These are phyloP conservation scores for Tetragnatha versicolor DNA, from an alignment of 1,140 invertebrate genomes.

Conservation along the genomic window DNA sequence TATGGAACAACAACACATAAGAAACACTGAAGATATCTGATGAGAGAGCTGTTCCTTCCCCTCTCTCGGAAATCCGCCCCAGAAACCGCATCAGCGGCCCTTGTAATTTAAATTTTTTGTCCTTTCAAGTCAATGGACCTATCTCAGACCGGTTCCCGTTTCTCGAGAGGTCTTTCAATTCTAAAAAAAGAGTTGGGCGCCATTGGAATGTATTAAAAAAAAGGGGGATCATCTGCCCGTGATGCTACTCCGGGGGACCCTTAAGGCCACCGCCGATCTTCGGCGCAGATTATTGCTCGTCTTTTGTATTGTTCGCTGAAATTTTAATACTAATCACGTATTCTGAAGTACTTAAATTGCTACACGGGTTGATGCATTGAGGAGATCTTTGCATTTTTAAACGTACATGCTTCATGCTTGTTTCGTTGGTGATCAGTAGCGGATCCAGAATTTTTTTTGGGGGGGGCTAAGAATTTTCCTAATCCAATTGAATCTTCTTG, in stretches of 20 bases:
- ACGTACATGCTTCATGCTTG: too few species aligned
- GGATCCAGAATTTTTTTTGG: too few species aligned
- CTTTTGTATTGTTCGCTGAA: background rate
- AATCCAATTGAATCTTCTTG: too few species aligned
- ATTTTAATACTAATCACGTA: background rate
- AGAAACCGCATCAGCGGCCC: background rate
- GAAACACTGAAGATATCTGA: background rate
- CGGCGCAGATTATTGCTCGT: background rate
- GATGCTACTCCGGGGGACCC: background rate
- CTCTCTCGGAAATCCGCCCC: conserved; percentile 6
- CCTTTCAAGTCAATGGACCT: background rate
- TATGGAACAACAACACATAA: background rate
- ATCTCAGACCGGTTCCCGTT: background rate
- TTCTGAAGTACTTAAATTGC: too few species aligned
- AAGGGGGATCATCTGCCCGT: background rate
- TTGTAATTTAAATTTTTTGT: background rate
- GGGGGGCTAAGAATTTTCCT: too few species aligned
- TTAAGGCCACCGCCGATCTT: background rate
- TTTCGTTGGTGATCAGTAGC: too few species aligned
- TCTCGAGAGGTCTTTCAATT: too few species aligned
- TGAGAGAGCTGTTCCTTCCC: background rate
- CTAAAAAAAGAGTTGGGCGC: too few species aligned
- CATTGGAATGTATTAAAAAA: background rate
- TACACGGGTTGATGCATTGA: too few species aligned
- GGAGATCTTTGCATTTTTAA: too few species aligned